Evolutionary conservation across 2,113 vertebrate species (phyloP).

Genomic region (Stegastes partitus): DNA sequence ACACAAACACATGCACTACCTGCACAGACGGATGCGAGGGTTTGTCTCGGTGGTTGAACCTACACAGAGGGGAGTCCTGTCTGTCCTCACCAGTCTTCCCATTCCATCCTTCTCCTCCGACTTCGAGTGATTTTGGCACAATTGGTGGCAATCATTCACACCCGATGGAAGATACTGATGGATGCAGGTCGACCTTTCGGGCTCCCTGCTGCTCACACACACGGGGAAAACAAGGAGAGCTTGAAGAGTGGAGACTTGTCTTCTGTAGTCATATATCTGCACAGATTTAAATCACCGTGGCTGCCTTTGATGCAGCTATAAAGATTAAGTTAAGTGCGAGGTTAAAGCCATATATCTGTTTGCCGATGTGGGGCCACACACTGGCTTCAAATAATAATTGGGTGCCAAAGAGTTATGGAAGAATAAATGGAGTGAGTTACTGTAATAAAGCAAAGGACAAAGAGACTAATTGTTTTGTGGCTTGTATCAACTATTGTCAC

Average conservation of each 20-base stretch:
- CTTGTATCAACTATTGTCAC: background rate
- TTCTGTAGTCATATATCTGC: constrained; percentile 16
- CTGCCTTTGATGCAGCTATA: constrained; percentile 36
- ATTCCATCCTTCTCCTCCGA: constrained; percentile 11
- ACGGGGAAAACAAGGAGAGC: background rate
- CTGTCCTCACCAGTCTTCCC: constrained; percentile 9
- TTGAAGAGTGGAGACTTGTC: constrained; percentile 17
- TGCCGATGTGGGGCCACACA: background rate
- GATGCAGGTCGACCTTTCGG: constrained; percentile 41
- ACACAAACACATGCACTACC: background rate
- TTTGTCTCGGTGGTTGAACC: constrained; percentile 21
- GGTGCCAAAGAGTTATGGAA: background rate
- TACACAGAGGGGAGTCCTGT: background rate
- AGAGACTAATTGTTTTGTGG: background rate
- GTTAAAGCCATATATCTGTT: constrained; percentile 2
- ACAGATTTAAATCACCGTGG: constrained; percentile 32
- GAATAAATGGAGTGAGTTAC: background rate
- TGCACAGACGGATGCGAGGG: constrained; percentile 1
- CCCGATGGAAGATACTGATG: constrained; percentile 40
- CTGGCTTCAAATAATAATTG: constrained; percentile 3
- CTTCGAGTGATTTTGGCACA: constrained; percentile 35
- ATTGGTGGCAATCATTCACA: constrained; percentile 39
- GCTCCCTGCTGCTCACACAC: constrained; percentile 13
- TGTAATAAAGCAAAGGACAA: background rate
- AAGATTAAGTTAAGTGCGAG: constrained; percentile 17